A percentile compares a stretch with the other conserved stretches of the same genome.
Conservation (phyloP, 2,888 invertebrate genomes). For the Drosophila picticornis region DNA sequence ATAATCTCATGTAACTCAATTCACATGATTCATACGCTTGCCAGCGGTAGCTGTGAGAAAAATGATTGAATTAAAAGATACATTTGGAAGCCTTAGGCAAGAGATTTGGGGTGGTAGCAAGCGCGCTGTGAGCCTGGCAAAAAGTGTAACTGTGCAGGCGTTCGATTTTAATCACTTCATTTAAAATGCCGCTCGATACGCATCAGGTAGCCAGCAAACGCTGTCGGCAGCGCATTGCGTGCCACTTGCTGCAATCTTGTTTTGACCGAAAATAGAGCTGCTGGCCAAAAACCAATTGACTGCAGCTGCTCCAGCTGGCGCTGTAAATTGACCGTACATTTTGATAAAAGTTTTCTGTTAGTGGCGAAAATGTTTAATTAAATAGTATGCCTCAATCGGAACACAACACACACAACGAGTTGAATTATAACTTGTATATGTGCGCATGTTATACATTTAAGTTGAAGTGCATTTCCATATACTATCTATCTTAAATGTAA, state of each 20-base stretch:
- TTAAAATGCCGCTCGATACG: slow-evolving; percentile 81
- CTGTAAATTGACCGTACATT: slow-evolving; percentile 53
- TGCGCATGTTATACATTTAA: slow-evolving; percentile 38
- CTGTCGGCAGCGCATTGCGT: slow-evolving; percentile 60
- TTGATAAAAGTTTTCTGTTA: slow-evolving; percentile 55
- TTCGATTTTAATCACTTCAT: slow-evolving; percentile 82
- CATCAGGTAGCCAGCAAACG: slow-evolving; percentile 65
- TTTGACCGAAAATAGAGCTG: slow-evolving; percentile 69
- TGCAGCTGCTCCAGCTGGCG: slow-evolving; percentile 39
- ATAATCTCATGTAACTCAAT: slow-evolving; percentile 76
- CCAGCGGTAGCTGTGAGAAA: slow-evolving; percentile 71
- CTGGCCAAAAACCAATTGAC: slow-evolving; percentile 67
- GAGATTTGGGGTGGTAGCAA: background rate
- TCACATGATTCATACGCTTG: slow-evolving; percentile 62
- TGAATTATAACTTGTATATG: slow-evolving; percentile 19
- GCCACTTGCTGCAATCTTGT: slow-evolving; percentile 78
- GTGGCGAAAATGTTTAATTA: slow-evolving; percentile 71
- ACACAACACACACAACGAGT: slow-evolving; percentile 7
- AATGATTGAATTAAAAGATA: slow-evolving; percentile 76
- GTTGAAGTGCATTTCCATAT: slow-evolving; percentile 36
- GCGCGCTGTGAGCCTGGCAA: slow-evolving; percentile 39
- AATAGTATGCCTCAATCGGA: slow-evolving; percentile 58
- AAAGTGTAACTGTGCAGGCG: slow-evolving; percentile 77
- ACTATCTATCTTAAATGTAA: slow-evolving; percentile 2
- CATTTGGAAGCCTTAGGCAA: slow-evolving; percentile 16